Conservation (phyloP, 2,888 invertebrate species). For the Epinotia ramella region DNA sequence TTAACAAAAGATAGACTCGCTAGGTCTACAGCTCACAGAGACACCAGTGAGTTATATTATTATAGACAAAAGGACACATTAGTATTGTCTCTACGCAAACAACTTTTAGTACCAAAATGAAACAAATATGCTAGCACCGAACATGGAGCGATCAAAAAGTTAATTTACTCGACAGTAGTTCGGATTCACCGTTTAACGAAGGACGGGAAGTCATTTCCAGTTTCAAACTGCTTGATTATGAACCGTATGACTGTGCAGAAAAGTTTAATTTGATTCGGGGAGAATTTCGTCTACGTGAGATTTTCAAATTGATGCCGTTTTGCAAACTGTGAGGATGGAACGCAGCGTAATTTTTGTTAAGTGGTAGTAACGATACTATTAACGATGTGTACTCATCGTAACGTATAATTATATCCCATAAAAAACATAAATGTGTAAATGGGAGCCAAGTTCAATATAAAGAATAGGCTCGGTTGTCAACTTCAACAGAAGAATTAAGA, state of each 20-base stretch:
- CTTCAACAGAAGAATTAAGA: too few species aligned
- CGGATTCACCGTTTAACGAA: conserved; percentile 19
- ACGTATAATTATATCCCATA: background rate
- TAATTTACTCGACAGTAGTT: conserved; percentile 28
- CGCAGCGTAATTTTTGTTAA: conserved; percentile 19
- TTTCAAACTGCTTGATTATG: conserved; percentile 24
- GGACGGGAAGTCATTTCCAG: conserved; percentile 16
- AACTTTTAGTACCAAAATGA: background rate
- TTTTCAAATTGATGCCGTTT: conserved; percentile 27
- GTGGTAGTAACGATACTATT: background rate
- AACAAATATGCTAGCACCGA: conserved; percentile 10
- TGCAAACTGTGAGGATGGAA: background rate
- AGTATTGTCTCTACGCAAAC: background rate
- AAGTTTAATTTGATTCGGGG: conserved; percentile 23
- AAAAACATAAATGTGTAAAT: too few species aligned
- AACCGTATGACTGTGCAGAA: conserved; percentile 25
- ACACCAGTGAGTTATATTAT: too few species aligned
- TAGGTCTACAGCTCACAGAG: too few species aligned
- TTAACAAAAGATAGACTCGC: too few species aligned
- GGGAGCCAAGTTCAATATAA: too few species aligned
- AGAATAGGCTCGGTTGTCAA: too few species aligned
- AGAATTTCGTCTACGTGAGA: conserved; percentile 22
- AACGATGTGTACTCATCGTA: background rate
- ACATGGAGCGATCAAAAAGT: conserved; percentile 18
- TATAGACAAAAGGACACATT: background rate